Evolutionary conservation across 2,797 vertebrate species (phyloP).

Genomic region (Sitta carolinensis): DNA sequence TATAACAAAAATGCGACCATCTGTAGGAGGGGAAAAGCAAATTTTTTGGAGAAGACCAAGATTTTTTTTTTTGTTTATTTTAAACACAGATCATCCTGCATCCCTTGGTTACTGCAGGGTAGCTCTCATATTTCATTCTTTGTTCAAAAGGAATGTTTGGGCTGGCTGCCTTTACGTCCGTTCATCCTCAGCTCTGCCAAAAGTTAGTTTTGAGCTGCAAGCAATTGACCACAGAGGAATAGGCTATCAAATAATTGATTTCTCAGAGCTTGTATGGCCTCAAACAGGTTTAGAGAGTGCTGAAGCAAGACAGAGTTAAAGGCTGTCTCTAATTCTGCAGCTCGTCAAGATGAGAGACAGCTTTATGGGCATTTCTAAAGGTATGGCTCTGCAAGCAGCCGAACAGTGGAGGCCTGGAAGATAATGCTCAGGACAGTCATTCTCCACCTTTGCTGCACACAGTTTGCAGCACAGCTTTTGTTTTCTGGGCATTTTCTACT

Average conservation of each 20-base stretch:
- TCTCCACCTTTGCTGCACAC: neutral
- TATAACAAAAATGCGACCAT: neutral
- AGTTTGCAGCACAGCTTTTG: neutral
- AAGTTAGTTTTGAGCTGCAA: slow-evolving; percentile 20
- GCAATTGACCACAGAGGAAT: slow-evolving; percentile 11
- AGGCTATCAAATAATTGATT: slow-evolving; percentile 42
- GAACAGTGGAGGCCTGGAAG: neutral
- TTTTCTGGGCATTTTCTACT: neutral
- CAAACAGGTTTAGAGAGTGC: slow-evolving; percentile 31
- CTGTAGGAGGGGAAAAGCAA: neutral
- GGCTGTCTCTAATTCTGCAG: slow-evolving; percentile 41
- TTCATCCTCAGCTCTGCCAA: neutral
- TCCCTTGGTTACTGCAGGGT: neutral
- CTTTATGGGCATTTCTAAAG: slow-evolving; percentile 9
- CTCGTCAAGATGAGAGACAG: slow-evolving; percentile 28
- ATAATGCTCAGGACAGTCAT: rapidly evolving
- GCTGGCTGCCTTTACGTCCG: neutral
- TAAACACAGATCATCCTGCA: neutral
- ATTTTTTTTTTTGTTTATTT: neutral
- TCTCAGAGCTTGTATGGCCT: slow-evolving; percentile 25
- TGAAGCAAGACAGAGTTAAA: slow-evolving; percentile 44
- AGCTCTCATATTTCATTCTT: neutral
- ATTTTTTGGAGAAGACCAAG: neutral
- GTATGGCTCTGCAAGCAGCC: neutral
- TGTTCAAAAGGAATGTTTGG: neutral